phyloP scores from a whole-genome alignment of 2,888 invertebrate genomes.

The Nomada hirtipes region DNA sequence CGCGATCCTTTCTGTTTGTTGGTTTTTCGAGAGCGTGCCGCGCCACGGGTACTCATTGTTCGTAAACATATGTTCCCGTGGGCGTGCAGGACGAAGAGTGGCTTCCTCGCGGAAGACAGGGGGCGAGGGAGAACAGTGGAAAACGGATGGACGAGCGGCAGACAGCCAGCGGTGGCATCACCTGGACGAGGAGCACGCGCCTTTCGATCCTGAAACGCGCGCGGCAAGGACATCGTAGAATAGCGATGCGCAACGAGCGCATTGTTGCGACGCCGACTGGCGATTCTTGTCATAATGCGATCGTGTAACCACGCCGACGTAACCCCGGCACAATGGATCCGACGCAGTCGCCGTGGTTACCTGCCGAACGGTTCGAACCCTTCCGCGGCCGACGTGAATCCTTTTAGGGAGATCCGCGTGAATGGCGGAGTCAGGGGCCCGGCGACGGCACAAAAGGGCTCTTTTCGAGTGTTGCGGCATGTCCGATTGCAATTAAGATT shows the following conservation, averaged over 20 bases:
- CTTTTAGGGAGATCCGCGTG: conserved; percentile 59
- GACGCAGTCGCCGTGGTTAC: conserved; percentile 28
- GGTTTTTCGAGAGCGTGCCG: conserved; percentile 63
- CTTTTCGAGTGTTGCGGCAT: conserved; percentile 38
- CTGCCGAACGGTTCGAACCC: conserved; percentile 45
- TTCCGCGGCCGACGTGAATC: conserved; percentile 68
- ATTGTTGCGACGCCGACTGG: conserved; percentile 63
- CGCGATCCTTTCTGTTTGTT: conserved; percentile 68
- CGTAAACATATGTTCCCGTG: conserved; percentile 75
- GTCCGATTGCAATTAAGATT: conserved; percentile 47
- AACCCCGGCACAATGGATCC: conserved; percentile 53
- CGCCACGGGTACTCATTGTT: conserved; percentile 63
- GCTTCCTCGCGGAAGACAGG: neutral
- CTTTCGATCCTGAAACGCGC: conserved; percentile 42
- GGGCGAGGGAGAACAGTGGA: conserved; percentile 32
- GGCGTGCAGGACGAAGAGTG: conserved; percentile 52
- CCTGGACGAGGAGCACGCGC: conserved; percentile 75
- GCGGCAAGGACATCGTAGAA: conserved; percentile 57
- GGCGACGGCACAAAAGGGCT: conserved; percentile 27
- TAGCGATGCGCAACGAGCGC: conserved; percentile 70
- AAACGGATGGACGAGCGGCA: conserved; percentile 54
- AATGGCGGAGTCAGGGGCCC: conserved; percentile 36
- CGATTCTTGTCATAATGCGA: conserved; percentile 60
- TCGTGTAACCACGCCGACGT: conserved; percentile 56
- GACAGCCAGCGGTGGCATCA: conserved; percentile 64